Base-by-base conservation (phyloP, 2,797 vertebrate species). In the Acanthurus tractus region DNA sequence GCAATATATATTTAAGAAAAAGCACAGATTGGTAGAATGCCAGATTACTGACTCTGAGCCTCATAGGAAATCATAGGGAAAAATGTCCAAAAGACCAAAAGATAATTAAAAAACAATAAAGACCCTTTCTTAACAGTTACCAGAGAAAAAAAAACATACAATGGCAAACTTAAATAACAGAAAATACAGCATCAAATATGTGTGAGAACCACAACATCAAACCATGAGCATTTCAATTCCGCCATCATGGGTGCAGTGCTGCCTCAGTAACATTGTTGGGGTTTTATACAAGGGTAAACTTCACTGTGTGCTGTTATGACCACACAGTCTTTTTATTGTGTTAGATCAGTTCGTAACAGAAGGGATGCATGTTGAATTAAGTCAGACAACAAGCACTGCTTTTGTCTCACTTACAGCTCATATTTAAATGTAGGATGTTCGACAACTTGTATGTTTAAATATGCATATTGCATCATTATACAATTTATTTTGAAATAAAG, bases 401-500 rank as follows among this genome's bases (percentile, higher is more conserved):
- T 68, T 52, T 85, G 50, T 86, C 75, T 81, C 73, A 85, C 56
- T 79, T 45, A 57, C 70, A 66, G 44, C 70, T 83, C 36, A 72
- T 68, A 81, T 74, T 74, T 58, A 50, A 79, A 10, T 74, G 52
- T n/a, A 22, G 70, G 74, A 81, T 25, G 23, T 75, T 73, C 76
- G 56, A 61, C 52, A 67, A 18, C 58, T 68, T 69, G 29, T 78
- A 86, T 77, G 83, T 89, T 86, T 56, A 66, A 79, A 44, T 87
- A 78, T 89, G 83, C 74, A 86, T 88, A 88, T 86, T 86, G 83
- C 76, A 89, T 90, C 83, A 44, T 87, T 85, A 88, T 86, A 79
- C 90, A 83, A 83, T 74, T 74, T 91, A 92, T 94, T 94, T 94
- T 92, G 89, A 88, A 93, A 92, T 92, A 93, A 90, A 92, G 55